A percentile compares a stretch with the other conserved stretches of the same genome.
phyloP scores from a whole-genome alignment of 2,797 vertebrate genomes.

The Silurus aristotelis region DNA sequence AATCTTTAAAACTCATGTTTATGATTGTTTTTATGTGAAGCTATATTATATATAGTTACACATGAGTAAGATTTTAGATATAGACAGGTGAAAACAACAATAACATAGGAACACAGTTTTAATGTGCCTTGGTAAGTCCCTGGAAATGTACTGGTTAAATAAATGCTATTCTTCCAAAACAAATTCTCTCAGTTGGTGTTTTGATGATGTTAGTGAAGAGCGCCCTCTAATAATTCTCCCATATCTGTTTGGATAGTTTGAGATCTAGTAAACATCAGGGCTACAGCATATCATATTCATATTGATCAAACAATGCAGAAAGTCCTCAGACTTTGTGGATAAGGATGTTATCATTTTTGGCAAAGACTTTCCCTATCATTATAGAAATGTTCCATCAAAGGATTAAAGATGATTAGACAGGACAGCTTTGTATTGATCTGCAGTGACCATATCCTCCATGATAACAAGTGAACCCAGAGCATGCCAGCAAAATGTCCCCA shows the following conservation, averaged over 20 bases:
- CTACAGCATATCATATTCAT: neutral
- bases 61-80: neutral
- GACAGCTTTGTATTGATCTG: neutral
- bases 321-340: no score
- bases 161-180: neutral
- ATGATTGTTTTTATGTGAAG: neutral
- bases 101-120: neutral
- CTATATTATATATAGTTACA: constrained; percentile 17
- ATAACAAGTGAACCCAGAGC: neutral
- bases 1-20: neutral
- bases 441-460: no score
- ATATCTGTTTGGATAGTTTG: neutral
- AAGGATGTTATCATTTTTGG: neutral
- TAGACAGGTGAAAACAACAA: neutral
- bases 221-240: neutral
- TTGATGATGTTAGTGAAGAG: neutral
- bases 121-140: neutral
- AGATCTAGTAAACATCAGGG: neutral
- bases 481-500: neutral
- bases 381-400: neutral
- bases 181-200: neutral
- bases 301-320: neutral
- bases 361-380: neutral
- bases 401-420: neutral
- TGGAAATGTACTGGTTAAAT: neutral